phyloP scores from a whole-genome alignment of 2,113 vertebrate species.

The Catharus minimus region DNA sequence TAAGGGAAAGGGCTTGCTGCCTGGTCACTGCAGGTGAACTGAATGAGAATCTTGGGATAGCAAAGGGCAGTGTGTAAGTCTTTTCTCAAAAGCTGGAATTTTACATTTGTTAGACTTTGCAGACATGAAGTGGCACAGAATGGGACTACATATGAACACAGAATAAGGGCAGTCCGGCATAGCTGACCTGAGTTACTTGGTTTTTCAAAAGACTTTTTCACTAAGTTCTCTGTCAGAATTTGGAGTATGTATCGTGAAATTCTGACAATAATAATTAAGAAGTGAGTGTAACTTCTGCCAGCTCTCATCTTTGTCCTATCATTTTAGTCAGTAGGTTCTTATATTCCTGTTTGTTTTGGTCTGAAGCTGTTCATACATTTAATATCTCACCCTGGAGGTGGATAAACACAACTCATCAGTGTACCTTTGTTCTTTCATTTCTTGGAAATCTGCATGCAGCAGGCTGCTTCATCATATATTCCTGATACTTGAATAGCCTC shows the following conservation, averaged over 20 bases:
- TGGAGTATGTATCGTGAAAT: neutral
- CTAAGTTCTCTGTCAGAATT: neutral
- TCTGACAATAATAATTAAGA: neutral
- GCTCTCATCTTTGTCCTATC: neutral
- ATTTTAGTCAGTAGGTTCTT: neutral
- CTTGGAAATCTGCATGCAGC: neutral
- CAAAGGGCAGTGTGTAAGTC: rapidly evolving
- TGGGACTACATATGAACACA: neutral
- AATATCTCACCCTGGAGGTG: neutral
- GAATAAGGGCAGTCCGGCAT: neutral
- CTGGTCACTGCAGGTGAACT: neutral
- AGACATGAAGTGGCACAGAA: neutral
- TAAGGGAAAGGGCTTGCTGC: neutral
- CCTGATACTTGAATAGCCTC: neutral
- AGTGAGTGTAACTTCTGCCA: neutral
- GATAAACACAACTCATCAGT: neutral
- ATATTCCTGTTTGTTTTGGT: neutral
- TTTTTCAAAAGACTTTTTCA: neutral
- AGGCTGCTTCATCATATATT: neutral
- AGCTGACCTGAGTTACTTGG: neutral
- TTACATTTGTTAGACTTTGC: neutral
- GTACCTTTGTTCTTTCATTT: neutral
- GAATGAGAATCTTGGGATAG: neutral
- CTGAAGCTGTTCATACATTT: neutral
- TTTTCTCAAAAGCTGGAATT: neutral